A percentile compares a stretch with the other conserved stretches of the same genome.
phyloP scores from a whole-genome alignment of 2,797 vertebrate species.

The Premnoplex brunnescens region DNA sequence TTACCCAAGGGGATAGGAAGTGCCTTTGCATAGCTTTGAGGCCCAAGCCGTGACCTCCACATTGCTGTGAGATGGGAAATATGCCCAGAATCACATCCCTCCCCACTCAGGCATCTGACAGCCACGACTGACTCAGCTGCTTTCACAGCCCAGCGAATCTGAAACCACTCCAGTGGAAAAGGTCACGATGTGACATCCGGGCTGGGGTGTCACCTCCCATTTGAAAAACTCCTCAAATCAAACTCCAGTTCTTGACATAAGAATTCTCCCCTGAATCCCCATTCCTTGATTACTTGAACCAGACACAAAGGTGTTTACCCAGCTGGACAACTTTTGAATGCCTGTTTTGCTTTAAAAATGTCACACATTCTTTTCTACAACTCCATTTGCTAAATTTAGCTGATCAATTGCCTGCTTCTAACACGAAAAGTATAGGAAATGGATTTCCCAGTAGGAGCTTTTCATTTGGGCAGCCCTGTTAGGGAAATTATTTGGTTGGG shows the following conservation, averaged over 20 bases:
- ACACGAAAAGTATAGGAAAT: not conserved
- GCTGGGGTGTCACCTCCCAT: not conserved
- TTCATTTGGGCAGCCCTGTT: not conserved
- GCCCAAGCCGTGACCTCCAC: not conserved
- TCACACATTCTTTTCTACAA: not conserved
- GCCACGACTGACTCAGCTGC: conserved; percentile 13
- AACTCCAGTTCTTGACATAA: not conserved
- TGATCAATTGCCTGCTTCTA: not conserved
- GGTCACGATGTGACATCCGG: not conserved
- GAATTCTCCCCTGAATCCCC: not conserved
- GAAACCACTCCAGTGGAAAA: conserved; percentile 1
- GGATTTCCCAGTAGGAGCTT: not conserved
- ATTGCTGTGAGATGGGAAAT: not conserved
- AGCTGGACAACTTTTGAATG: not conserved
- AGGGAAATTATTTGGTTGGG: not conserved
- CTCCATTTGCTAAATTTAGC: not conserved
- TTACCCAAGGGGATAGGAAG: conserved; percentile 1
- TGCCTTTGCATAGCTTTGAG: not conserved
- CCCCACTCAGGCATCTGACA: not conserved
- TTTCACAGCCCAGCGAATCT: not conserved
- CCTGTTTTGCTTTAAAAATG: not conserved
- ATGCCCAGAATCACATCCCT: conserved; percentile 1
- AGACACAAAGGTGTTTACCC: not conserved
- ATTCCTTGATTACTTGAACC: not conserved
- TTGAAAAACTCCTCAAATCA: not conserved